phyloP scores from a whole-genome alignment of 2,888 invertebrate genomes.

The Cerceris ruficornis region DNA sequence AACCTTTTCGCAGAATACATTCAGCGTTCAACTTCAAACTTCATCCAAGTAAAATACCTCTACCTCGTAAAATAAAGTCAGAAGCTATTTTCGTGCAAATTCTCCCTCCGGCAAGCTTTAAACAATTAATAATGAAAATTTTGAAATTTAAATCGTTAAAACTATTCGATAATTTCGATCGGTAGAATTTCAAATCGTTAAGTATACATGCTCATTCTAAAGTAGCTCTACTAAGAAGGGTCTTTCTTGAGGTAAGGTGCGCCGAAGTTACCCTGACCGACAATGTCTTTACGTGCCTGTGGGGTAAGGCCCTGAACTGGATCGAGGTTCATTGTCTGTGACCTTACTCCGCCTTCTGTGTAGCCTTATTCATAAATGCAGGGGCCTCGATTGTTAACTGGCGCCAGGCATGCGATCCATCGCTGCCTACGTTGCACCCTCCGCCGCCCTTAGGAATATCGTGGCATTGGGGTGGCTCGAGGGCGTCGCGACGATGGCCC shows the following conservation, averaged over 20 bases:
- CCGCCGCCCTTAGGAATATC: slow-evolving; percentile 8
- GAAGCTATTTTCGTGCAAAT: no score
- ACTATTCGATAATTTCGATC: no score
- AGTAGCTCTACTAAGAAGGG: background rate
- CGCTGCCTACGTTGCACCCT: slow-evolving; percentile 25
- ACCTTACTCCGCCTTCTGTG: slow-evolving; percentile 59
- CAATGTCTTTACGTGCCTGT: slow-evolving; percentile 27
- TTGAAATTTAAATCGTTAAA: no score
- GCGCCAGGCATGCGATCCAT: slow-evolving; percentile 73
- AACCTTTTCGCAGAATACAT: no score
- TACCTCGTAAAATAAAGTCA: no score
- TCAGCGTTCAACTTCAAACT: no score
- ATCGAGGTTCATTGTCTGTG: slow-evolving; percentile 78
- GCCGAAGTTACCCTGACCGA: slow-evolving; percentile 51
- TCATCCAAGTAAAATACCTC: no score
- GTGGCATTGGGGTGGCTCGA: slow-evolving; percentile 14
- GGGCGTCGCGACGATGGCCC: background rate
- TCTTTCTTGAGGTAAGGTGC: slow-evolving; percentile 24
- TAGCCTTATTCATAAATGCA: slow-evolving; percentile 77
- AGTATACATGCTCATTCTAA: no score
- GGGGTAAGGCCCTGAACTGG: slow-evolving; percentile 74
- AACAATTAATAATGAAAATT: no score
- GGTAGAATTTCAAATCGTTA: no score
- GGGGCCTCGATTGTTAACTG: slow-evolving; percentile 74
- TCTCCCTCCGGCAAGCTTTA: no score